Evolutionary conservation across 2,113 vertebrate genomes (phyloP).

Genomic region (Gyps fulvus): DNA sequence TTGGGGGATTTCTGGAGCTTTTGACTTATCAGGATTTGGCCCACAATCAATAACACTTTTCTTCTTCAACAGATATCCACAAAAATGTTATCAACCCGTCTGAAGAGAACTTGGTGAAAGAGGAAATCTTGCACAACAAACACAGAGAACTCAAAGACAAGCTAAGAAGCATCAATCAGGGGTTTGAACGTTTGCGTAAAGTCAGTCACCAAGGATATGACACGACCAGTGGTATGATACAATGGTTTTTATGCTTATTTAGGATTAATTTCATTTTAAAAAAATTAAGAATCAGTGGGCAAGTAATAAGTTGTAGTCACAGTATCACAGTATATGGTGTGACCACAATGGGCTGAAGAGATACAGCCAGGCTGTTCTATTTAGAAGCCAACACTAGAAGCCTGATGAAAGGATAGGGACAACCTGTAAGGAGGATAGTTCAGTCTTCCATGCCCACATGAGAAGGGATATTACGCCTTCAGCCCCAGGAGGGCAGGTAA

Average conservation of each 20-base stretch:
- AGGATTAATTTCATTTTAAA: not conserved
- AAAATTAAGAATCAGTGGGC: not conserved
- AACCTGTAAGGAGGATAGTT: not conserved
- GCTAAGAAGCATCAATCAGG: slow-evolving; percentile 87
- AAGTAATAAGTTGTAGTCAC: not conserved
- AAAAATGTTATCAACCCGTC: slow-evolving; percentile 84
- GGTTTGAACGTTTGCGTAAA: slow-evolving; percentile 87
- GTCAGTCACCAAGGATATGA: slow-evolving; percentile 90
- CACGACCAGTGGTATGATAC: slow-evolving; percentile 77
- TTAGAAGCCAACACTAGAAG: not conserved
- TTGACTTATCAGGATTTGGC: not conserved
- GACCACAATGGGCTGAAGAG: not conserved
- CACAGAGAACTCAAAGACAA: slow-evolving; percentile 88
- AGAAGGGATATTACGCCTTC: not conserved
- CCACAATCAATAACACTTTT: not conserved
- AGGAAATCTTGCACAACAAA: slow-evolving; percentile 77
- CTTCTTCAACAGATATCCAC: slow-evolving; percentile 77
- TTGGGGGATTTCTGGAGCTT: not conserved
- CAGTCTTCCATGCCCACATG: not conserved
- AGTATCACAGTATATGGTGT: not conserved
- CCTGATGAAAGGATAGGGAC: not conserved
- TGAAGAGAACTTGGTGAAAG: slow-evolving; percentile 76
- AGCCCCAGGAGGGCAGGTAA: not conserved
- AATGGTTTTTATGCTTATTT: not conserved
- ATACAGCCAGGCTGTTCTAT: not conserved